phyloP scores from a whole-genome alignment of 2,888 invertebrate species.

The Agriotes lineatus region DNA sequence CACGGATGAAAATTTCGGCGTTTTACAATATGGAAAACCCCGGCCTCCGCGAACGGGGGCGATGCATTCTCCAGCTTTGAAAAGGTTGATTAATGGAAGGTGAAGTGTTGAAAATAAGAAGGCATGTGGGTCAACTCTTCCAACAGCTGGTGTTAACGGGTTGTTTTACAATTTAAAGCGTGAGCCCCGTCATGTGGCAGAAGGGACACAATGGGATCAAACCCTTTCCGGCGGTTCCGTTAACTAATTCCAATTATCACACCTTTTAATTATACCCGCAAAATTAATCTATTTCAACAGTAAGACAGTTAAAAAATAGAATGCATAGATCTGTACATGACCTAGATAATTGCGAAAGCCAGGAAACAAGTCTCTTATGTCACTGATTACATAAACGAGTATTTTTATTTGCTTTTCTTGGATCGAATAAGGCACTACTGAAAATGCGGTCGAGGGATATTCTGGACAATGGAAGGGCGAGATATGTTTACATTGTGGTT shows the following conservation, averaged over 20 bases:
- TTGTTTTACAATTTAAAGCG: constrained; percentile 24
- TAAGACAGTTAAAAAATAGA: too few species aligned
- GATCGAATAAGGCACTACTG: not conserved
- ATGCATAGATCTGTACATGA: too few species aligned
- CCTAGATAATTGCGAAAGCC: too few species aligned
- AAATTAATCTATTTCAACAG: too few species aligned
- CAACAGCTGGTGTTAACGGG: constrained; percentile 43
- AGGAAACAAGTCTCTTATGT: too few species aligned
- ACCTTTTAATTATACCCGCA: too few species aligned
- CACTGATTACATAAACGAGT: too few species aligned
- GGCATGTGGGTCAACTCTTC: constrained; percentile 30
- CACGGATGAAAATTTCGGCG: constrained; percentile 27
- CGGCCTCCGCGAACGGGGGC: not conserved
- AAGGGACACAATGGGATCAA: constrained; percentile 5
- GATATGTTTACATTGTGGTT: constrained; percentile 57
- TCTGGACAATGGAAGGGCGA: constrained; percentile 56
- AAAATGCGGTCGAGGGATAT: constrained; percentile 46
- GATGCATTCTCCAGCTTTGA: constrained; percentile 4
- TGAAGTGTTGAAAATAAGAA: constrained; percentile 33
- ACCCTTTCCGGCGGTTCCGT: too few species aligned
- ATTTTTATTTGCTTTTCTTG: constrained; percentile 5
- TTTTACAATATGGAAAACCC: constrained; percentile 5
- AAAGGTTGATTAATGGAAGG: constrained; percentile 18
- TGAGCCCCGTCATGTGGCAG: constrained; percentile 13
- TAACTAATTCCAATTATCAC: too few species aligned